Evolutionary conservation across 2,113 vertebrate genomes (phyloP).

Genomic region (Mus pahari): DNA sequence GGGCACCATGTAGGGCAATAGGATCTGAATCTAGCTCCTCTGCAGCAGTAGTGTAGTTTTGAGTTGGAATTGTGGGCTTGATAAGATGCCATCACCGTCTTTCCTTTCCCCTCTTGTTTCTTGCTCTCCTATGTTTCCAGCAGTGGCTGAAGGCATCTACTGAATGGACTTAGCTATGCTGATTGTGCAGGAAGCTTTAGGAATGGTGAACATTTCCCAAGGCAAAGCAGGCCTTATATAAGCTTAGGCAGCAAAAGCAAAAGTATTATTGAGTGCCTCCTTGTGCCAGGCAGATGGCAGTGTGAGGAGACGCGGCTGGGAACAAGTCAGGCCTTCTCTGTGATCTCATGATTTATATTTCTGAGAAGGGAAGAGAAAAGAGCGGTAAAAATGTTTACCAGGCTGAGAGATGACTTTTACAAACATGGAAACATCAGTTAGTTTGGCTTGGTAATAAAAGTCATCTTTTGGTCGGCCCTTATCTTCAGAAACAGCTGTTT

Average conservation of each 20-base stretch:
- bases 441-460: neutral
- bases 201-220: neutral
- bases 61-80: neutral
- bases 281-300: neutral
- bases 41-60: neutral
- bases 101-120: neutral
- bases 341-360: neutral
- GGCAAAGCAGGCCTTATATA: neutral
- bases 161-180: neutral
- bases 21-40: neutral
- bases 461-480: neutral
- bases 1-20: neutral
- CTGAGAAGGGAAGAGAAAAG: neutral
- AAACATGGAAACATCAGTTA: too few species aligned
- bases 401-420: neutral
- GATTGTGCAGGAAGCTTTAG: neutral
- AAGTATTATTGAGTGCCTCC: neutral
- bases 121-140: neutral
- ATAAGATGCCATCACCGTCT: neutral
- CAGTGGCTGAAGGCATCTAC: neutral
- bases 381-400: neutral
- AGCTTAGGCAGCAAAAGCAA: neutral
- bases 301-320: neutral
- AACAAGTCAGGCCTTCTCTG: slow-evolving; percentile 16
- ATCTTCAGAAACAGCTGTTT: slow-evolving; percentile 49